Evolutionary conservation across 1,140 invertebrate genomes (phyloP).

Genomic region (Pseudomyrmex gracilis): DNA sequence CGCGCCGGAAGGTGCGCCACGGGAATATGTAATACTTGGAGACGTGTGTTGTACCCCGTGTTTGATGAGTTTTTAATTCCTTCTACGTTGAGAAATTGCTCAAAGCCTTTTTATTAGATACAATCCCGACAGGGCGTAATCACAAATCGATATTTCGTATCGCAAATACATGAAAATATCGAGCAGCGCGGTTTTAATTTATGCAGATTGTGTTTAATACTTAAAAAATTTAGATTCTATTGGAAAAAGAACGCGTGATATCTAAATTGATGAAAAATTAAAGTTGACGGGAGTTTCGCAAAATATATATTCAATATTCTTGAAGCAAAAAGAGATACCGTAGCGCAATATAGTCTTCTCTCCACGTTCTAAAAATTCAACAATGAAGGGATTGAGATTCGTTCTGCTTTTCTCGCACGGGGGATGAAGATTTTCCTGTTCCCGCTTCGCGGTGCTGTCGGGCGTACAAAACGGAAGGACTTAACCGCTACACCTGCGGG

Average conservation of each 20-base stretch:
- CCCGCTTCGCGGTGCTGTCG: conserved; percentile 35
- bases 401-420: conserved; percentile 12
- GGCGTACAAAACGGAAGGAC: conserved; percentile 58
- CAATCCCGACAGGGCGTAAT: not conserved
- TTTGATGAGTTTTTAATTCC: conserved; percentile 2
- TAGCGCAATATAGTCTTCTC: not conserved
- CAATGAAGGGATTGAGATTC: conserved; percentile 4
- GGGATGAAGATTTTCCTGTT: conserved; percentile 38
- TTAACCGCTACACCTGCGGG: conserved; percentile 66
- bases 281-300: no score
- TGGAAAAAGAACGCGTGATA: not conserved
- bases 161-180: not conserved
- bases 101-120: not conserved
- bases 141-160: not conserved
- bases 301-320: conserved; percentile 4
- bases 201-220: not conserved
- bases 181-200: not conserved
- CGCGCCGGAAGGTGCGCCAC: not conserved
- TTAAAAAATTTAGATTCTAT: not conserved
- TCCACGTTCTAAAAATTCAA: not conserved
- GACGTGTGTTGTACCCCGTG: not conserved
- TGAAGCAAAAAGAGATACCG: not conserved
- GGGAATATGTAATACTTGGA: conserved; percentile 16
- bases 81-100: not conserved
- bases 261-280: no score